Evolutionary conservation across 2,797 vertebrate genomes (phyloP).

Genomic region (Sebastes itinus): DNA sequence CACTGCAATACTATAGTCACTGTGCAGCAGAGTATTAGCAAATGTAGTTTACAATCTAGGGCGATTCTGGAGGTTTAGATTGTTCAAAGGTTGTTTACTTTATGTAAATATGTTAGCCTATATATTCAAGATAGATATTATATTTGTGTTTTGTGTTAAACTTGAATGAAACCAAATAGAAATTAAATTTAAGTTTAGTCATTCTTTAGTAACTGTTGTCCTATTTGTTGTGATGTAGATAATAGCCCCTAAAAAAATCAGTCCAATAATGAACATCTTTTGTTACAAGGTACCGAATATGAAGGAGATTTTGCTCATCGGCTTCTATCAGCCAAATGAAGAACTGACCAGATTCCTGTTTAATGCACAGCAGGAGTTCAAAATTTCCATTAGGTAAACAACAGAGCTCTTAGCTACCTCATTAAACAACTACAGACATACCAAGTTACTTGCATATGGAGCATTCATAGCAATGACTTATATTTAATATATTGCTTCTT

Average conservation of each 20-base stretch:
- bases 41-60: background rate
- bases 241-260: background rate
- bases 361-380: conserved; percentile 92
- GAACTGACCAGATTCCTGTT: conserved; percentile 90
- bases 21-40: background rate
- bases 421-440: background rate
- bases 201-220: no score
- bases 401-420: background rate
- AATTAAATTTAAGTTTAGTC: background rate
- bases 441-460: background rate
- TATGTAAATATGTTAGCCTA: background rate
- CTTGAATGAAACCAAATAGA: background rate
- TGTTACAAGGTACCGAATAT: conserved; percentile 88
- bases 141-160: background rate
- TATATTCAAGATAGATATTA: no score
- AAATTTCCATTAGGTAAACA: conserved; percentile 83
- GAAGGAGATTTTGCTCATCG: conserved; percentile 96
- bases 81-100: background rate
- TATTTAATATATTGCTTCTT: background rate
- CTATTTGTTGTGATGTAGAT: background rate
- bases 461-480: background rate
- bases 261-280: background rate
- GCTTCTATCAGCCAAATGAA: conserved; percentile 97
- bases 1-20: background rate
- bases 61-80: background rate